A percentile compares a stretch with the other conserved stretches of the same genome.
Evolutionary conservation across 1,140 invertebrate genomes (phyloP).

Genomic region (Drosophila lini): DNA sequence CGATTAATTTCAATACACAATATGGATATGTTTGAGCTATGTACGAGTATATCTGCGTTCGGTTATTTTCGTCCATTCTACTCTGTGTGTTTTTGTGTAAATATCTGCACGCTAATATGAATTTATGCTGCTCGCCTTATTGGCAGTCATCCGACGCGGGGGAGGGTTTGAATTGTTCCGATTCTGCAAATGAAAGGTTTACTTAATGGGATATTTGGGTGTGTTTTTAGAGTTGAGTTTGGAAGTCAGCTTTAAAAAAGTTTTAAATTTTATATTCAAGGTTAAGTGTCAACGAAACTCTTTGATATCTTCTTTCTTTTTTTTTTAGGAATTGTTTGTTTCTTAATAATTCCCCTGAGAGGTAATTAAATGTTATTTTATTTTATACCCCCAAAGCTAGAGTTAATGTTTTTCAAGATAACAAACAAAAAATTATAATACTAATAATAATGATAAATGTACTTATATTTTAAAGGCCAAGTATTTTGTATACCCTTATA

Average conservation of each 20-base stretch:
- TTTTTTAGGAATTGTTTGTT: too few species aligned
- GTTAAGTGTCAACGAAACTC: background rate
- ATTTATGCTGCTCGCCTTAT: slow-evolving; percentile 46
- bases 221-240: background rate
- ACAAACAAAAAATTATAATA: too few species aligned
- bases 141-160: slow-evolving; percentile 20
- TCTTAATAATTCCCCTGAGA: too few species aligned
- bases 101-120: slow-evolving; percentile 42
- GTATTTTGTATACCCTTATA: too few species aligned
- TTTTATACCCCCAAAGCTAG: too few species aligned
- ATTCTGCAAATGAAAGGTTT: slow-evolving; percentile 19
- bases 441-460: too few species aligned
- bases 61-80: slow-evolving; percentile 17
- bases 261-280: too few species aligned
- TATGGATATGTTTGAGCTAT: slow-evolving; percentile 37
- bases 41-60: slow-evolving; percentile 14
- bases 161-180: slow-evolving; percentile 17
- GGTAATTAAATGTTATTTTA: too few species aligned
- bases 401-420: too few species aligned
- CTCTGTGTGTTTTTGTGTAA: slow-evolving; percentile 8
- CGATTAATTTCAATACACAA: slow-evolving; percentile 73
- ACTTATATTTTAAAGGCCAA: too few species aligned
- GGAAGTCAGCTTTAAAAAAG: background rate
- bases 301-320: background rate
- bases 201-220: background rate